Evolutionary conservation across 1,140 invertebrate species (phyloP).

Genomic region (Caenorhabditis briggsae): DNA sequence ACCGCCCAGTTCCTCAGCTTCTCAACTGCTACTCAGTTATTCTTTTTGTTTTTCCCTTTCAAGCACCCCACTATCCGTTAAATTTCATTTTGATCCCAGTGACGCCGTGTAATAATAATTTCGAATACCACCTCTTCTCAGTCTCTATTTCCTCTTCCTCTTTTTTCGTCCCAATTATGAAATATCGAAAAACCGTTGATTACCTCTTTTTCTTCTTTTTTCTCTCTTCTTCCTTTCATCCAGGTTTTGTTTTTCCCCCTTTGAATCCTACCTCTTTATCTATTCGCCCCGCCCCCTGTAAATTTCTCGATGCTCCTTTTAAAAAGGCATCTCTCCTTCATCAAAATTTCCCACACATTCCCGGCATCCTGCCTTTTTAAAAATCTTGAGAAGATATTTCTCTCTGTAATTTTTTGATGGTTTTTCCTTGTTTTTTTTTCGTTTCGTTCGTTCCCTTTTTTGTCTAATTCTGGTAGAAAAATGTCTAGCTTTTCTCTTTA

Average conservation of each 20-base stretch:
- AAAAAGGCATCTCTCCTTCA: background rate
- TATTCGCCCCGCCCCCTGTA: background rate
- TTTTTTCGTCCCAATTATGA: too few relatives aligned
- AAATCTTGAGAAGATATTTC: background rate
- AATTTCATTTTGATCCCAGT: constrained; percentile 7
- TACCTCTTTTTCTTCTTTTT: background rate
- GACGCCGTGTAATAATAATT: constrained; percentile 53
- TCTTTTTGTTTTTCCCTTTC: background rate
- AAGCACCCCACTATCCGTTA: background rate
- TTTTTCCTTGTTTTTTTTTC: background rate
- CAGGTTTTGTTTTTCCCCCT: constrained; percentile 6
- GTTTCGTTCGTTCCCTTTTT: background rate
- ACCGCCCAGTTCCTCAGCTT: background rate
- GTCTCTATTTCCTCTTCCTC: background rate
- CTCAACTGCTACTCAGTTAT: background rate
- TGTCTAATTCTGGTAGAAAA: background rate
- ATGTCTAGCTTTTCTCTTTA: constrained; percentile 38
- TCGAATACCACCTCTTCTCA: constrained; percentile 10
- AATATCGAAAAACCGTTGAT: constrained; percentile 36
- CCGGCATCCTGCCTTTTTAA: constrained; percentile 20
- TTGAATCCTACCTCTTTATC: constrained; percentile 26
- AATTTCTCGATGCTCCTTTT: background rate
- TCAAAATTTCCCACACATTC: constrained; percentile 22
- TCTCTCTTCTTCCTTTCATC: background rate
- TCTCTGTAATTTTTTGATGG: background rate